Evolutionary conservation across 2,797 vertebrate genomes (phyloP).

Genomic region (Gymnoscopelus microlampas): DNA sequence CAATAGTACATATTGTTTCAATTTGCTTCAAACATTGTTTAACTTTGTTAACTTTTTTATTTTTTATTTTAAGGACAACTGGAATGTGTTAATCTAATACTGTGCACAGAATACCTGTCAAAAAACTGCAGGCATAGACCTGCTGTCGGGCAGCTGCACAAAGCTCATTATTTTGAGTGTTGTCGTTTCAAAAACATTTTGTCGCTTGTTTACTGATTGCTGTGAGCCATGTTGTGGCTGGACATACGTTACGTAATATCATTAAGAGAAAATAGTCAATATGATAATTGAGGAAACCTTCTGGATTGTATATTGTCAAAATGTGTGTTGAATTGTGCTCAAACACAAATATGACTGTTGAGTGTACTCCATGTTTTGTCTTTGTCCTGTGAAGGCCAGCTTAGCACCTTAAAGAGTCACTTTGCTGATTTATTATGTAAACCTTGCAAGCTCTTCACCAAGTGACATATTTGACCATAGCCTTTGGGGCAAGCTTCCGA

Average conservation of each 20-base stretch:
- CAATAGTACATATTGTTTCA: background rate
- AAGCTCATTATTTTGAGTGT: slow-evolving; percentile 34
- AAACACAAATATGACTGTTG: background rate
- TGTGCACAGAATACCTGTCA: background rate
- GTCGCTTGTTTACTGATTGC: background rate
- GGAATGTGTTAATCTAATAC: slow-evolving; percentile 1
- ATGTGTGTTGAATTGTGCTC: background rate
- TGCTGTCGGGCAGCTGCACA: slow-evolving; percentile 8
- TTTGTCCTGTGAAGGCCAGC: background rate
- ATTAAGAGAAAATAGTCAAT: no score
- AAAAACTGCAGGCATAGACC: background rate
- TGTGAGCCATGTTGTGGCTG: background rate
- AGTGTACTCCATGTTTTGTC: background rate
- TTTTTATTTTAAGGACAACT: slow-evolving; percentile 16
- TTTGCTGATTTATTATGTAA: background rate
- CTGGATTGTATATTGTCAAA: background rate
- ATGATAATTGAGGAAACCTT: background rate
- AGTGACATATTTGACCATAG: no score
- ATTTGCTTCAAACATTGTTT: background rate
- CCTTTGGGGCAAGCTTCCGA: no score
- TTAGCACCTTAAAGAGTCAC: background rate
- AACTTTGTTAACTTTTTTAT: slow-evolving; percentile 5
- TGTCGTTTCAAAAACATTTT: background rate
- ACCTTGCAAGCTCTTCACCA: no score
- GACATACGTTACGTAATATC: background rate